phyloP scores from a whole-genome alignment of 2,113 vertebrate species.

The Poeciliopsis prolifica region DNA sequence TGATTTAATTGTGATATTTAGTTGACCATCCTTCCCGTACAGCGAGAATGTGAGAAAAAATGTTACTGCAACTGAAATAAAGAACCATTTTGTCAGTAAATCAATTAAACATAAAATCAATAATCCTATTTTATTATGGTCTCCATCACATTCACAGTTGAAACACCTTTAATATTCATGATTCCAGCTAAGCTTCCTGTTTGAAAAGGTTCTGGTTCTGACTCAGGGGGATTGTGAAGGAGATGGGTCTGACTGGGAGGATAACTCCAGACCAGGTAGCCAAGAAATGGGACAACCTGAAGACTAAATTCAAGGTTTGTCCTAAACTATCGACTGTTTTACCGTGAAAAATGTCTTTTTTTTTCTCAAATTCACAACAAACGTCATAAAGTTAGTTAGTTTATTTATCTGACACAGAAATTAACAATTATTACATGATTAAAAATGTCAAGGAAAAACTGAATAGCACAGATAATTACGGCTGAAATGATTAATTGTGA shows the following conservation, averaged over 20 bases:
- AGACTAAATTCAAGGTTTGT: constrained; percentile 80
- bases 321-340: not conserved
- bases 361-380: no score
- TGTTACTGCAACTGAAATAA: no score
- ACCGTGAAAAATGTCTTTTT: not conserved
- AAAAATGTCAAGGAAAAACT: not conserved
- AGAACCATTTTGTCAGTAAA: no score
- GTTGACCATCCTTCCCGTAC: no score
- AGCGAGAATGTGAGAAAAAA: no score
- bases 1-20: no score
- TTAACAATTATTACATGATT: not conserved
- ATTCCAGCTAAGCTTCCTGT: not conserved
- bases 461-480: not conserved
- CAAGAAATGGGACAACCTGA: constrained; percentile 85
- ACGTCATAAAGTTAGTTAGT: no score
- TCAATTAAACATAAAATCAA: no score
- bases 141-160: no score
- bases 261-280: constrained; percentile 79
- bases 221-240: constrained; percentile 76
- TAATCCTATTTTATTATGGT: no score
- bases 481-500: no score
- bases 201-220: not conserved
- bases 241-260: constrained; percentile 77
- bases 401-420: not conserved
- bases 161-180: no score